These are phyloP conservation scores for Tetraneura akinire DNA, from an alignment of 1,140 invertebrate species.

Conservation along the genomic window DNA sequence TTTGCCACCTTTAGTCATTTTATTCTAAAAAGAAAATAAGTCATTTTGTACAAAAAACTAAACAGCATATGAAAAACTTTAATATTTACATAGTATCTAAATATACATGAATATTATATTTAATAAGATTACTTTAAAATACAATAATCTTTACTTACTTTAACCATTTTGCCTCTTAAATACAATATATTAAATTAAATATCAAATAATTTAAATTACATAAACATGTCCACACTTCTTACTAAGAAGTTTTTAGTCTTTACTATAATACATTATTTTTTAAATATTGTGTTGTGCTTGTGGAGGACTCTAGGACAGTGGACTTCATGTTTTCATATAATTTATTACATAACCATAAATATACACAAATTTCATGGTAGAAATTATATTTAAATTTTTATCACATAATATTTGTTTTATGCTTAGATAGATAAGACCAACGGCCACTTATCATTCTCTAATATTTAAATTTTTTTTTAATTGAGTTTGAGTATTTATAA, in stretches of 20 bases:
- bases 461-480: no score
- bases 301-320: no score
- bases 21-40: conserved; percentile 12
- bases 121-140: not conserved
- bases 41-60: not conserved
- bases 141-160: not conserved
- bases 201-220: not conserved
- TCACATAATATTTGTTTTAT: no score
- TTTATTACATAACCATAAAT: not conserved
- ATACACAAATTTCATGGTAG: no score
- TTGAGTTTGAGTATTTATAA: no score
- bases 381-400: no score
- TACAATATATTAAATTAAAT: not conserved
- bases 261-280: no score
- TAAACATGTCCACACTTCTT: no score
- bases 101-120: not conserved
- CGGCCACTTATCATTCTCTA: no score
- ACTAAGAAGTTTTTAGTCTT: not conserved
- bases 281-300: no score
- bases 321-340: not conserved
- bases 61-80: not conserved
- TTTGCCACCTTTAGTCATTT: conserved; percentile 19
- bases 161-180: not conserved
- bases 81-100: not conserved
- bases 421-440: no score